phyloP scores from a whole-genome alignment of 2,888 invertebrate genomes.

The Pseudococcus jackbeardsleyi region DNA sequence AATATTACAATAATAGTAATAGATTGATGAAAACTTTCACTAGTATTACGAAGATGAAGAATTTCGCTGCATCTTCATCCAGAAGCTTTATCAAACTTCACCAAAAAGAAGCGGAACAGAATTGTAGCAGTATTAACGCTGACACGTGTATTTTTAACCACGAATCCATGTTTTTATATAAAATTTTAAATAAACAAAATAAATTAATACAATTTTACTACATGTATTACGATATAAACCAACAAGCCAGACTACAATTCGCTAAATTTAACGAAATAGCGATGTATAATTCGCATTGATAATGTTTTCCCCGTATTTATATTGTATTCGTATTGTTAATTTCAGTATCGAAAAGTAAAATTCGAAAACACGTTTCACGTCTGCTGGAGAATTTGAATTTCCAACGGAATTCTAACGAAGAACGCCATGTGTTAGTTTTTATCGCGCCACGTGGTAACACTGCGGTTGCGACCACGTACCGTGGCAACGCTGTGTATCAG shows the following conservation, averaged over 20 bases:
- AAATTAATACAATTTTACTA: not conserved
- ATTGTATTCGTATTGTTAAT: not conserved
- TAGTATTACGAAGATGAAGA: constrained; percentile 23
- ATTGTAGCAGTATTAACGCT: not conserved
- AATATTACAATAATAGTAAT: not conserved
- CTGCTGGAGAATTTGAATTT: not conserved
- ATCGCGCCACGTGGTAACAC: constrained; percentile 11
- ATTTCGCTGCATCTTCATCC: not conserved
- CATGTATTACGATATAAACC: not conserved
- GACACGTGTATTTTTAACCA: constrained; percentile 7
- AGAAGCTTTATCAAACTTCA: too few species aligned
- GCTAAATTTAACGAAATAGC: too few species aligned
- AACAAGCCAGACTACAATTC: not conserved
- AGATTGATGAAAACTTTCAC: constrained; percentile 5
- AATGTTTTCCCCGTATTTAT: not conserved
- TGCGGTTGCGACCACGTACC: not conserved
- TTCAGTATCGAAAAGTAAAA: not conserved
- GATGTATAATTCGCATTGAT: not conserved
- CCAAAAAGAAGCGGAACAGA: not conserved
- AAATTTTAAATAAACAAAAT: constrained; percentile 27
- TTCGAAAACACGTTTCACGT: not conserved
- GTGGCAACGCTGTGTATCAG: constrained; percentile 32
- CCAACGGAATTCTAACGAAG: not conserved
- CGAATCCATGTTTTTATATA: constrained; percentile 36
- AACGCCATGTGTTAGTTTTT: constrained; percentile 45